phyloP scores from a whole-genome alignment of 2,797 vertebrate genomes.

The Echeneis naucrates region DNA sequence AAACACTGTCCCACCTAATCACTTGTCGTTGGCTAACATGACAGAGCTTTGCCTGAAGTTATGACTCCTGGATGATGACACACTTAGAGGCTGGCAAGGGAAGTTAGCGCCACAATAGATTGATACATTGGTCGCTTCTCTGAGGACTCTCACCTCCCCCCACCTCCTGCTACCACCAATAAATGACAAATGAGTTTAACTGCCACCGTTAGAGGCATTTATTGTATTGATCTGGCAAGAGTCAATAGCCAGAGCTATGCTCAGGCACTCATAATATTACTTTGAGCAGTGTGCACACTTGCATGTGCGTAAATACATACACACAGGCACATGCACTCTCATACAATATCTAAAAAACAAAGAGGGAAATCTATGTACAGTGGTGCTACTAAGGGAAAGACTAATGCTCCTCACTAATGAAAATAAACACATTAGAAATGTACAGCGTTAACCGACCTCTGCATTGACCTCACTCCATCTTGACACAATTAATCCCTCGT shows the following conservation, averaged over 20 bases:
- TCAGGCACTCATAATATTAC: constrained; percentile 93
- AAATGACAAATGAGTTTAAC: constrained; percentile 93
- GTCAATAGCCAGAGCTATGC: constrained; percentile 91
- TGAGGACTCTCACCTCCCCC: constrained; percentile 61
- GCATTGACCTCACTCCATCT: constrained; percentile 84
- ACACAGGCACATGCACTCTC: constrained; percentile 20
- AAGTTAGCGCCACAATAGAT: constrained; percentile 68
- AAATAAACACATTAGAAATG: constrained; percentile 91
- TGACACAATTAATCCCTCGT: constrained; percentile 88
- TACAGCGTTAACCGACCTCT: constrained; percentile 74
- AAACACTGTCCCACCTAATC: constrained; percentile 70
- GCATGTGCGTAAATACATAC: constrained; percentile 61
- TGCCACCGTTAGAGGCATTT: constrained; percentile 86
- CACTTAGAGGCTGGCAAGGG: constrained; percentile 69
- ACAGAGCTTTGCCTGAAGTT: constrained; percentile 76
- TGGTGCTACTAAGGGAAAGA: constrained; percentile 88
- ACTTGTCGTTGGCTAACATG: constrained; percentile 69
- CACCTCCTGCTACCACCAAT: constrained; percentile 71
- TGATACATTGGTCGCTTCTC: constrained; percentile 89
- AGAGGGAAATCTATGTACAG: constrained; percentile 87
- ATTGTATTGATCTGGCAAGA: constrained; percentile 89
- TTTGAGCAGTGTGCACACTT: constrained; percentile 81
- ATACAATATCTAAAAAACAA: constrained; percentile 45
- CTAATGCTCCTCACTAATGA: constrained; percentile 90
- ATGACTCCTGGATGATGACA: constrained; percentile 78